These are phyloP conservation scores for Delia radicum DNA, from an alignment of 1,140 invertebrate genomes.

Conservation along the genomic window DNA sequence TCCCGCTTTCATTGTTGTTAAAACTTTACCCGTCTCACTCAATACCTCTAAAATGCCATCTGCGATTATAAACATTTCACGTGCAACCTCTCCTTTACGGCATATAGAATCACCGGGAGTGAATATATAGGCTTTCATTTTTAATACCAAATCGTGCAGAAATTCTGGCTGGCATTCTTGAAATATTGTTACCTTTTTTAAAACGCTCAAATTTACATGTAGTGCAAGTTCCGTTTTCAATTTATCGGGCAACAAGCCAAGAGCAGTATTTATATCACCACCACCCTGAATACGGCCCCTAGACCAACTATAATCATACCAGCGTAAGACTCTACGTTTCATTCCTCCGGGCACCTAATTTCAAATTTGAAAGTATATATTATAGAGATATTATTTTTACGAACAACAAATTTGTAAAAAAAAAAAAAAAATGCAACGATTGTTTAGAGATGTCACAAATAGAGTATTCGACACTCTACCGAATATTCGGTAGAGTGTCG, in stretches of 20 bases:
- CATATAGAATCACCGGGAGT: slow-evolving; percentile 96
- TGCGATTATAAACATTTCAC: slow-evolving; percentile 98
- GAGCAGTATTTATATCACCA: slow-evolving; percentile 91
- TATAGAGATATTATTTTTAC: too few species aligned
- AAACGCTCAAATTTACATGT: slow-evolving; percentile 91
- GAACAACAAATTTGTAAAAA: too few species aligned
- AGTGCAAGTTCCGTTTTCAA: slow-evolving; percentile 94
- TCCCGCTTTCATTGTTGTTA: slow-evolving; percentile 95
- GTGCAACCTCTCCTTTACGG: slow-evolving; percentile 85
- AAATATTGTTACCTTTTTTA: slow-evolving; percentile 82
- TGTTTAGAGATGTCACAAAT: too few species aligned
- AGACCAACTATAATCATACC: slow-evolving; percentile 98
- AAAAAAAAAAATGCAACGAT: too few species aligned
- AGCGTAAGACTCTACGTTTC: slow-evolving; percentile 89
- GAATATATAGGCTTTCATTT: slow-evolving; percentile 98
- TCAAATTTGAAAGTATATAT: background rate
- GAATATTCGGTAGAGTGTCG: too few species aligned
- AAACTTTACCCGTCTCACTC: slow-evolving; percentile 87
- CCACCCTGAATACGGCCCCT: slow-evolving; percentile 93
- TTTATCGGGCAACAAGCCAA: slow-evolving; percentile 92
- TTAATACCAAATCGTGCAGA: slow-evolving; percentile 92
- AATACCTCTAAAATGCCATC: slow-evolving; percentile 95
- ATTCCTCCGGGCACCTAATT: slow-evolving; percentile 83
- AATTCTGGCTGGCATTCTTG: slow-evolving; percentile 98
- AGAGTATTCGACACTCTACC: too few species aligned